Evolutionary conservation across 1,140 invertebrate genomes (phyloP).

Genomic region (Calephelis nemesis): DNA sequence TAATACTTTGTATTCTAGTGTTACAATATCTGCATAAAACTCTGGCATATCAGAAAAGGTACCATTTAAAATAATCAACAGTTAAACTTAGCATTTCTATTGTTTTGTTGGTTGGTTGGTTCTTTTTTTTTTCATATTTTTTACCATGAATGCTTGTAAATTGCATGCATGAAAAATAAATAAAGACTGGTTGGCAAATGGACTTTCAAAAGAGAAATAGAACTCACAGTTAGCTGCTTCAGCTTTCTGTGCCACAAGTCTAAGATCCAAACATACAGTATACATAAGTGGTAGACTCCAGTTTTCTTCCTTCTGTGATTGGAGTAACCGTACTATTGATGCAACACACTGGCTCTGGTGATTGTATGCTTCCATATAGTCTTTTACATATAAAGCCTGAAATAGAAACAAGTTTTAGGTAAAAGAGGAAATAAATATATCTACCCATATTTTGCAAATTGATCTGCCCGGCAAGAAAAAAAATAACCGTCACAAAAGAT

Average conservation of each 20-base stretch:
- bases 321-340: slow-evolving; percentile 90
- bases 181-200: not conserved
- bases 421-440: not conserved
- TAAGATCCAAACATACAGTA: slow-evolving; percentile 91
- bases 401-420: slow-evolving; percentile 22
- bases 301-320: slow-evolving; percentile 96
- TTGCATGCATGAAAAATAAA: too few species aligned
- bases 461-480: too few species aligned
- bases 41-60: too few species aligned
- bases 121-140: too few species aligned
- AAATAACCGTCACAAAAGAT: too few species aligned
- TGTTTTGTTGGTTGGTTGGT: too few species aligned
- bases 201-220: not conserved
- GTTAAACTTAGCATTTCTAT: too few species aligned
- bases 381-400: slow-evolving; percentile 82
- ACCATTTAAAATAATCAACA: too few species aligned
- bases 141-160: too few species aligned
- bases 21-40: too few species aligned
- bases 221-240: slow-evolving; percentile 80
- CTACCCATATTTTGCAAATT: too few species aligned
- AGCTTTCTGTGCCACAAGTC: slow-evolving; percentile 89
- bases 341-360: slow-evolving; percentile 89
- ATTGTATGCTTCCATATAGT: slow-evolving; percentile 88
- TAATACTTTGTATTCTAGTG: too few species aligned
- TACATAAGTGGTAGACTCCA: slow-evolving; percentile 97